These are phyloP conservation scores for Kryptolebias marmoratus DNA, from an alignment of 2,113 vertebrate species.

Conservation along the genomic window DNA sequence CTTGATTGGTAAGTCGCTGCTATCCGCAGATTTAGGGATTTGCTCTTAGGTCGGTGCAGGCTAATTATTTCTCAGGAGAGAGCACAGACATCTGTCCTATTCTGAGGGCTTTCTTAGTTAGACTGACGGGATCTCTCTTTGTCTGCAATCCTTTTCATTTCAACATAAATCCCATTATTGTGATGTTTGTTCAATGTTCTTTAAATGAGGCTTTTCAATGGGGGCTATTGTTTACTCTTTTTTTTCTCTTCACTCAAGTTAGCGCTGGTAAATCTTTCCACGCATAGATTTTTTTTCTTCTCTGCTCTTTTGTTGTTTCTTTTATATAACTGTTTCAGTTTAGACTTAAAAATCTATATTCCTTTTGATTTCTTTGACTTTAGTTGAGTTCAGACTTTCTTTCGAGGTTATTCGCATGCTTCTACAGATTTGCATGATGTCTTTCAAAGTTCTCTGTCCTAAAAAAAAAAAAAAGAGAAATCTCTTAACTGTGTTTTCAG, in stretches of 20 bases:
- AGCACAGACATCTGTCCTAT: conserved; percentile 83
- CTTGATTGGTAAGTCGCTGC: conserved; percentile 99
- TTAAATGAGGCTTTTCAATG: conserved; percentile 75
- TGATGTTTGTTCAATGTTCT: conserved; percentile 84
- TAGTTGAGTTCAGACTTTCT: conserved; percentile 64
- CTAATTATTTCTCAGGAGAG: conserved; percentile 79
- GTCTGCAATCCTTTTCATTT: conserved; percentile 84
- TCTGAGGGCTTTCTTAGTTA: conserved; percentile 84
- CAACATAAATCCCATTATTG: conserved; percentile 79
- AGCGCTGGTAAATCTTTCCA: conserved; percentile 79
- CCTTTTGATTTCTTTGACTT: conserved; percentile 71
- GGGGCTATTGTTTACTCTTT: conserved; percentile 78
- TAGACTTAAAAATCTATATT: conserved; percentile 66
- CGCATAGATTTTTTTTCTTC: conserved; percentile 64
- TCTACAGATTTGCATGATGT: conserved; percentile 84
- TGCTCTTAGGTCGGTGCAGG: conserved; percentile 92
- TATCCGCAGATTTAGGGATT: conserved; percentile 96
- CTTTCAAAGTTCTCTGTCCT: conserved; percentile 75
- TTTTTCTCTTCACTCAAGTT: conserved; percentile 74
- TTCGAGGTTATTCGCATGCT: conserved; percentile 81
- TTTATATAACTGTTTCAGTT: conserved; percentile 66
- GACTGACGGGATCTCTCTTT: conserved; percentile 81
- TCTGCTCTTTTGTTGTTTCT: conserved; percentile 69
- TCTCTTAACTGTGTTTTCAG: conserved; percentile 74
- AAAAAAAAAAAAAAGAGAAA: conserved; percentile 42